phyloP scores from a whole-genome alignment of 2,113 vertebrate species.

The Pollimyrus isidori region DNA sequence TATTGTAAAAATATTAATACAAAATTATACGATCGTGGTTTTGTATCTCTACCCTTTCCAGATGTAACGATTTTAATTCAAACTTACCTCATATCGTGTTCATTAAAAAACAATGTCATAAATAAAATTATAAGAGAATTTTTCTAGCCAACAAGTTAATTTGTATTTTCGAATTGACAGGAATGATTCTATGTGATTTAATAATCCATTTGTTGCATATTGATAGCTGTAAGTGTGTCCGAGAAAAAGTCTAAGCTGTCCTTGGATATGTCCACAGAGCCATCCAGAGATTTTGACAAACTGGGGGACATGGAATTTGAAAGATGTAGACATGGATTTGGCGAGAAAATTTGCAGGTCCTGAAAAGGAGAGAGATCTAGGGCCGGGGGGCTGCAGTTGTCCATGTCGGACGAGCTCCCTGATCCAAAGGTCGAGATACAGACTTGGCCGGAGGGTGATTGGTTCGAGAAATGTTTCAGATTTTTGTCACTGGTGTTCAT shows the following conservation, averaged over 20 bases:
- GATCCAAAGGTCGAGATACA: slow-evolving; percentile 85
- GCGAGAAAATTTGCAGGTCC: slow-evolving; percentile 83
- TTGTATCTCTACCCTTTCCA: slow-evolving; percentile 60
- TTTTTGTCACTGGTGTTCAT: slow-evolving; percentile 93
- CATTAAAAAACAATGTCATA: slow-evolving; percentile 48
- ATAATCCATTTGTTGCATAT: slow-evolving; percentile 88
- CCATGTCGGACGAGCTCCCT: slow-evolving; percentile 89
- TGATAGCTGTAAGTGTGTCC: slow-evolving; percentile 90
- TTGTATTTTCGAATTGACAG: neutral
- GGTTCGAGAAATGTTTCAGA: slow-evolving; percentile 88
- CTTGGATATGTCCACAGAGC: slow-evolving; percentile 77
- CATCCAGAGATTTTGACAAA: slow-evolving; percentile 80
- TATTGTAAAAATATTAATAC: slow-evolving; percentile 94
- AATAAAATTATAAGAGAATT: slow-evolving; percentile 41
- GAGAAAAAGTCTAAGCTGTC: slow-evolving; percentile 95
- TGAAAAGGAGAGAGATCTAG: slow-evolving; percentile 81
- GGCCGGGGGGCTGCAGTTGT: slow-evolving; percentile 83
- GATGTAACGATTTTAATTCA: slow-evolving; percentile 63
- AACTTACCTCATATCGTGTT: slow-evolving; percentile 64
- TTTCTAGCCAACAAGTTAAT: slow-evolving; percentile 24
- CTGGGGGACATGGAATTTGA: slow-evolving; percentile 82
- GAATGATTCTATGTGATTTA: slow-evolving; percentile 51
- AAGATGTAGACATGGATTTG: slow-evolving; percentile 84
- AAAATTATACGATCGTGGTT: slow-evolving; percentile 88
- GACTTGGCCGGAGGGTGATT: slow-evolving; percentile 85